These are phyloP conservation scores for Strongylocentrotus purpuratus DNA, from an alignment of 35 echinoderm and acorn worm species.

Conservation along the genomic window DNA sequence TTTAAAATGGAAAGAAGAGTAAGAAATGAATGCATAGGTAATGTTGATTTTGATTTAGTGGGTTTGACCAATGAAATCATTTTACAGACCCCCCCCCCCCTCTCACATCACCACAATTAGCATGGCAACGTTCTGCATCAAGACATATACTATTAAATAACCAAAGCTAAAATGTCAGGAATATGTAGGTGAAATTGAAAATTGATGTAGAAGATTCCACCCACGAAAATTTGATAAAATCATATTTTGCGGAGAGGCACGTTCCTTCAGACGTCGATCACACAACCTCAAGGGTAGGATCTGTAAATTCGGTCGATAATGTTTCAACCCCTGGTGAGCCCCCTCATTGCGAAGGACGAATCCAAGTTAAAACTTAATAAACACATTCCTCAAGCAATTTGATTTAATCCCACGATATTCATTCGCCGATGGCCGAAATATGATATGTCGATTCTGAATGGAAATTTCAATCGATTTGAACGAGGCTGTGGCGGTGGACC, in stretches of 20 bases:
- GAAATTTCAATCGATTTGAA: constrained; percentile 3
- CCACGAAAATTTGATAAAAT: too few species aligned
- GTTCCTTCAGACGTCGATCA: not conserved
- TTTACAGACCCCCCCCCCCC: too few species aligned
- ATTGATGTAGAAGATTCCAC: too few species aligned
- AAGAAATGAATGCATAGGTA: too few species aligned
- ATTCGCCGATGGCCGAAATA: not conserved
- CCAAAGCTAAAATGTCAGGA: too few species aligned
- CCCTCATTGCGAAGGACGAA: not conserved
- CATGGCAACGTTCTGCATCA: too few species aligned
- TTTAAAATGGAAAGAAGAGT: too few species aligned
- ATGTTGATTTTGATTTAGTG: too few species aligned
- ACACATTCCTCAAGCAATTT: not conserved
- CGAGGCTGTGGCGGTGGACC: not conserved
- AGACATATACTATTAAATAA: too few species aligned
- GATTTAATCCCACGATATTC: not conserved
- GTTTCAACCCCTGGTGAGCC: not conserved
- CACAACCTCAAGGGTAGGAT: not conserved
- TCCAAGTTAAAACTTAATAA: not conserved
- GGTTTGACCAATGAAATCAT: too few species aligned
- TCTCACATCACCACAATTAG: too few species aligned
- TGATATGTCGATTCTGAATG: not conserved
- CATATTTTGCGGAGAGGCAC: not conserved
- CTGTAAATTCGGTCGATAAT: not conserved
- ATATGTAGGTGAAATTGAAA: too few species aligned